Base-by-base conservation (phyloP, 1,140 invertebrate species). In the Parapsyche elsis region DNA sequence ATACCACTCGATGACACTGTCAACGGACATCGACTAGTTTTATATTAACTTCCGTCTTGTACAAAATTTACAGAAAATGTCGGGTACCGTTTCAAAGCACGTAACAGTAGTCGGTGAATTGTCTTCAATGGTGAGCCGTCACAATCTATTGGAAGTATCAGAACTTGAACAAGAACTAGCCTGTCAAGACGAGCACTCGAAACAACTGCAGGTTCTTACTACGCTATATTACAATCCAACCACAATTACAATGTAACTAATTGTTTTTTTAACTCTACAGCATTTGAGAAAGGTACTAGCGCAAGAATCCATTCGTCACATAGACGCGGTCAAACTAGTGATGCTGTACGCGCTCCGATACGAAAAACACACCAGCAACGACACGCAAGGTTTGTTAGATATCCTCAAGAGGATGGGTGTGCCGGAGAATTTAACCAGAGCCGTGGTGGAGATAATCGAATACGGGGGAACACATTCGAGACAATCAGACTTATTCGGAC, bases 101-200 rank as follows among this genome's bases (percentile, higher is more conserved):
- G 95, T 99, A 23, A 97, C 96, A 9, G 92, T 99, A 70, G 95
- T 99, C 61, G 96, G 97, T 14, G 98, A 99, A 88, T 87, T 99
- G 61, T 98, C 97, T 4, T 91, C 94, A 12, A 87, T 96, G 57
- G 96, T 99, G 57, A 92, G 91, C 12, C 92, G 92, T 21, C 90
- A 95, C 83, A 92, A 93, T 86, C 90, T 99, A 44, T 90, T 99
- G 71, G 94, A 97, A 87, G 93, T 99, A 16, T 99, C 98, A 0
- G 98, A 99, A 90, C 88, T 97, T 64, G 98, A 99, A 88, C 98
- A 99, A 89, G 97, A 99, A 89, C 91, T 99, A 5, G 94, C 95
- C 45, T 98, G 96, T 86, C 96, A 97, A 86, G 94, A 93, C 79
- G 97, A 99, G 85, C 97, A 99, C 88, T 94, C 94, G 0, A 91